Conservation (phyloP, 2,888 invertebrate species). For the Tanypteryx hageni region DNA sequence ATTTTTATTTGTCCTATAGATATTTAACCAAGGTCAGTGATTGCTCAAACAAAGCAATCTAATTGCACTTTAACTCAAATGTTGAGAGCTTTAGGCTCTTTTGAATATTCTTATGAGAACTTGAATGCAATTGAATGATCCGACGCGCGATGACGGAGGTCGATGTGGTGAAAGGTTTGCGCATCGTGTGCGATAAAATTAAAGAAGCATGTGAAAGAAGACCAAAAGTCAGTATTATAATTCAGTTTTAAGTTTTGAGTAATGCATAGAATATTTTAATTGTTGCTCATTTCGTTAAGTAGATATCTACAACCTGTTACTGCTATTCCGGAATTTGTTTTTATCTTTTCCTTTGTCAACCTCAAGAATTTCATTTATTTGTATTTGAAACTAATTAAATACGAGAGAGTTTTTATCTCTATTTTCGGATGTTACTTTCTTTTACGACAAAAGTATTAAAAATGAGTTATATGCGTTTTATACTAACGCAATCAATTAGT, state of each 20-base stretch:
- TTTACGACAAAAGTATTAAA: too few species aligned
- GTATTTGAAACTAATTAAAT: too few species aligned
- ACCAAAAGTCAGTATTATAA: slow-evolving; percentile 7
- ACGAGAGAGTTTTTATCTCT: too few species aligned
- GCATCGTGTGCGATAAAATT: slow-evolving; percentile 79
- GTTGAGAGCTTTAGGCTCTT: neutral
- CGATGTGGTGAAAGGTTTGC: slow-evolving; percentile 79
- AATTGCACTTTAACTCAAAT: neutral
- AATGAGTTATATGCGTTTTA: too few species aligned
- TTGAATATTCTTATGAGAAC: neutral
- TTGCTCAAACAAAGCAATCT: neutral
- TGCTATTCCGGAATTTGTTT: neutral
- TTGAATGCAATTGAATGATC: slow-evolving; percentile 33
- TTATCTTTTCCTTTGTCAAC: neutral
- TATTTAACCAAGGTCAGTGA: neutral
- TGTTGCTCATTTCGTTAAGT: neutral
- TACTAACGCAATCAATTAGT: too few species aligned
- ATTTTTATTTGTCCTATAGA: neutral
- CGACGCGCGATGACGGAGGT: slow-evolving; percentile 72
- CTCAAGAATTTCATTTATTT: too few species aligned
- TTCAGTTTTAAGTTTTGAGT: neutral
- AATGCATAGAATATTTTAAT: neutral
- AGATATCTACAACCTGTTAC: neutral
- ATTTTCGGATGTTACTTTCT: too few species aligned
- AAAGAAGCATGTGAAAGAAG: slow-evolving; percentile 72